Evolutionary conservation across 2,113 vertebrate genomes (phyloP).

Genomic region (Numida meleagris): DNA sequence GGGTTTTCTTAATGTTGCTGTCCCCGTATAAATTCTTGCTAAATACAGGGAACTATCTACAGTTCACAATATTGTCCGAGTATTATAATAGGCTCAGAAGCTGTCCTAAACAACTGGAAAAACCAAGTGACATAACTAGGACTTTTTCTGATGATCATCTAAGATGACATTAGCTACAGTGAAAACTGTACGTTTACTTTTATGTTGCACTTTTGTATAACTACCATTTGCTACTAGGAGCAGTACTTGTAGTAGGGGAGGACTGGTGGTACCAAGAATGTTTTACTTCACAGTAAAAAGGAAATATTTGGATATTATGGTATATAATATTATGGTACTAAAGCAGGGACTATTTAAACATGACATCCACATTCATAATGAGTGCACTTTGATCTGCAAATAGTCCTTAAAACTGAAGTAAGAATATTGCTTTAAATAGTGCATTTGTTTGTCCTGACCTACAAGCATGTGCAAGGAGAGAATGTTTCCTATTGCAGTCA

Average conservation of each 20-base stretch:
- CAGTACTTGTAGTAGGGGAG: background rate
- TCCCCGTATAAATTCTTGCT: background rate
- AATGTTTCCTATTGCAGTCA: slow-evolving; percentile 23
- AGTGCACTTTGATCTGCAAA: slow-evolving; percentile 54
- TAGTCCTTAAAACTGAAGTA: slow-evolving; percentile 47
- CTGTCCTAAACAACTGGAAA: background rate
- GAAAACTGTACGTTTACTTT: background rate
- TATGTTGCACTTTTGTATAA: background rate
- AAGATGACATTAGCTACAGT: background rate
- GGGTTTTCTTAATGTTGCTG: background rate
- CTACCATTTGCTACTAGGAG: background rate
- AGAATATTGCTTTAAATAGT: slow-evolving; percentile 28
- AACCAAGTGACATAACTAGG: background rate
- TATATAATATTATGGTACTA: too few species aligned
- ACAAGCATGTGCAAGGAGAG: slow-evolving; percentile 11
- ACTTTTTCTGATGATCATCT: background rate
- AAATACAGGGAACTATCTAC: background rate
- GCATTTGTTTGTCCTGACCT: slow-evolving; percentile 31
- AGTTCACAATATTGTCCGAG: background rate
- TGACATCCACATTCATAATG: slow-evolving; percentile 35
- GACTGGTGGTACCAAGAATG: background rate
- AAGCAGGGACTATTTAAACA: slow-evolving; percentile 33
- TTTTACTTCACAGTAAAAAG: slow-evolving; percentile 29
- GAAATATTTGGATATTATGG: slow-evolving; percentile 33
- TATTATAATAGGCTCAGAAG: background rate